Evolutionary conservation across 2,797 vertebrate species (phyloP), one percentile per base, ranked within the genome.

Genomic region (Sebastes kiyomatsui): DNA sequence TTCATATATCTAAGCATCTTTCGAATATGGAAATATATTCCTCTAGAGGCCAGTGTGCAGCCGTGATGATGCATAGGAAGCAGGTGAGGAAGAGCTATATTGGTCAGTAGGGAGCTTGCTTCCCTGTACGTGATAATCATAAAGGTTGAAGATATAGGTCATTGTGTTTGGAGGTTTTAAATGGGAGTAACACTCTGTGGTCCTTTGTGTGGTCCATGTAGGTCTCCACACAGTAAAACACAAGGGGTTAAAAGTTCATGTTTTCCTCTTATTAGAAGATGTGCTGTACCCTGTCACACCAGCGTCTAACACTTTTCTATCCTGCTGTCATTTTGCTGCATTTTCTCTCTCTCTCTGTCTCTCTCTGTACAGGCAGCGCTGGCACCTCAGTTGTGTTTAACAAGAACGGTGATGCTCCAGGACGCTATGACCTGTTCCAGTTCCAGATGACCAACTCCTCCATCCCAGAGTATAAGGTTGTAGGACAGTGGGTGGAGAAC

Each of bases 351-450:
- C n/a, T 60, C 58, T 22, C 28, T 28, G 5, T 28, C 6, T 28
- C 28, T 28, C 5, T 33, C 67, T 69, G 58, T 55, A 70, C 87
- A 99, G 99, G 99, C 87, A 99, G 98, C 13, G 98, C 98, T 66
- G 96, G 96, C 84, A 99, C 98, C 13, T 97, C 97, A 62, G 98
- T 99, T 74, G 96, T 97, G 93, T 99, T 99, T 90, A 99, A 99
- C 94, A 98, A 96, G 86, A 99, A 99, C 0, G 99, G 99, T 0
- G 98, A 99, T 4, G 98, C 99, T 0, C 97, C 98, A 0, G 99
- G 99, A 58, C 97, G 98, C 71, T 99, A 99, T 1, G 98, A 99
- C 95, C 97, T 99, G 92, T 99, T 99, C 94, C 99, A 99, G 94
- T 99, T 95, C 93, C 99, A 99, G 94, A 94, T 94, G 80, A 97